Evolutionary conservation across 2,888 invertebrate species (phyloP).

Genomic region (Pollenia angustigena): DNA sequence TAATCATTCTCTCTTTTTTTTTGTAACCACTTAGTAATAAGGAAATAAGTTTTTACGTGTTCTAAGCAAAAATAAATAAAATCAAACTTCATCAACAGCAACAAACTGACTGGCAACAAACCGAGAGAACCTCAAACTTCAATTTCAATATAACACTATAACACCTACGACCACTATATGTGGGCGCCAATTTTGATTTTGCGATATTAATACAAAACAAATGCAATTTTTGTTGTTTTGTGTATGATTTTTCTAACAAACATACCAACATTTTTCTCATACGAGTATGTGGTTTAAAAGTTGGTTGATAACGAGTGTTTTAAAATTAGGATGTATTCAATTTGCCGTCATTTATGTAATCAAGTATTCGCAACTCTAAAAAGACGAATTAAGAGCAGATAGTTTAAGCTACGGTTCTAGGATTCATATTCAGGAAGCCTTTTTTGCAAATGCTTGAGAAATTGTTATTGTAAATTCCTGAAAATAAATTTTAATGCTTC

Average conservation of each 20-base stretch:
- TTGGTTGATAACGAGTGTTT: neutral
- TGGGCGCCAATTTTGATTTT: conserved; percentile 77
- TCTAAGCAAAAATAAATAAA: conserved; percentile 53
- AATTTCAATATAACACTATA: conserved; percentile 70
- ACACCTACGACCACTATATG: conserved; percentile 75
- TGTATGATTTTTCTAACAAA: conserved; percentile 21
- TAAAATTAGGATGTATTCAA: no score
- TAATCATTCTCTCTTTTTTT: conserved; percentile 34
- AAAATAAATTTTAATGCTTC: no score
- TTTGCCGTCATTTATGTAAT: no score
- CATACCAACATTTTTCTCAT: conserved; percentile 30
- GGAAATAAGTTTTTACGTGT: conserved; percentile 64
- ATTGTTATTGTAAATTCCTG: no score
- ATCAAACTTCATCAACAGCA: conserved; percentile 30
- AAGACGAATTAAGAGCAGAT: no score
- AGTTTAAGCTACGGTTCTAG: no score
- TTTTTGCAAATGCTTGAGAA: no score
- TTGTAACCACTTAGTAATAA: conserved; percentile 65
- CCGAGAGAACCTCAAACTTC: conserved; percentile 63
- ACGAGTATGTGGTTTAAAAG: conserved; percentile 18
- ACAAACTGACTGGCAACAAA: conserved; percentile 50
- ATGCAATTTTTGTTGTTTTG: conserved; percentile 57
- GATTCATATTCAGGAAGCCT: no score
- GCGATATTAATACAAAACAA: conserved; percentile 73
- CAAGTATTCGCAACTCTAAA: no score